Evolutionary conservation across 2,888 invertebrate genomes (phyloP), one percentile per base, ranked within the genome.

Genomic region (Metellina segmentata): DNA sequence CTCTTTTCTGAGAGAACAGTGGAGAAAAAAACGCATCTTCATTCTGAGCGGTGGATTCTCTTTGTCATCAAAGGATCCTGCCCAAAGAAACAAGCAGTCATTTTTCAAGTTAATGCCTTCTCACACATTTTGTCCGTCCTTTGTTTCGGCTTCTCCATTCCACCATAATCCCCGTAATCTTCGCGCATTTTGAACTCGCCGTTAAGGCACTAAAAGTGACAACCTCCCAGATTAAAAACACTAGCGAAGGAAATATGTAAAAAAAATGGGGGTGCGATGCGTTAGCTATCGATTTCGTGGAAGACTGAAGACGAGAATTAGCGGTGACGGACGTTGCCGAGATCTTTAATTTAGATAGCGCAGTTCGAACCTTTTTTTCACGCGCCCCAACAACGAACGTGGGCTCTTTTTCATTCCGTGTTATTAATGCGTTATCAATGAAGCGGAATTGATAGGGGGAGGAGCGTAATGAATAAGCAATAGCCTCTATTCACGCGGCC

Each of bases 321-420:
- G 89, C 20, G 19, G 72, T 16, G 19, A 48, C 61, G 78, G 70
- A 51, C 78, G 71, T 71, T 8, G 79, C 61, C 48, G 51, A 83
- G 91, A 91, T 91, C 91, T 91, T 91, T 87, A 91, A 91, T 91
- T 91, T 87, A 91, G 91, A 91, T 91, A 91, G 82, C 69, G 91
- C 91, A 86, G 91, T 77, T 91, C 61, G 70, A 71, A 75, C 11
- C 19, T 19, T 20, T 78, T 78, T 71, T 85, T 85, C 19, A 34
- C 34, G 34, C 34, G 34, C 34, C 34, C 34, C 34, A 34, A 34
- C 34, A n/a, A 0, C 19, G 20, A 19, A 49, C 19, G 7, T 81
- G 16, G 48, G 11, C 6, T 49, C 49, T 16, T 72, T 81, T 53
- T 74, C 13, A 5, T 53, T 71, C 78, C 71, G 52, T 69, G 72